These are phyloP conservation scores for Corbicula japonica DNA, from an alignment of 2,888 invertebrate species.

Conservation along the genomic window DNA sequence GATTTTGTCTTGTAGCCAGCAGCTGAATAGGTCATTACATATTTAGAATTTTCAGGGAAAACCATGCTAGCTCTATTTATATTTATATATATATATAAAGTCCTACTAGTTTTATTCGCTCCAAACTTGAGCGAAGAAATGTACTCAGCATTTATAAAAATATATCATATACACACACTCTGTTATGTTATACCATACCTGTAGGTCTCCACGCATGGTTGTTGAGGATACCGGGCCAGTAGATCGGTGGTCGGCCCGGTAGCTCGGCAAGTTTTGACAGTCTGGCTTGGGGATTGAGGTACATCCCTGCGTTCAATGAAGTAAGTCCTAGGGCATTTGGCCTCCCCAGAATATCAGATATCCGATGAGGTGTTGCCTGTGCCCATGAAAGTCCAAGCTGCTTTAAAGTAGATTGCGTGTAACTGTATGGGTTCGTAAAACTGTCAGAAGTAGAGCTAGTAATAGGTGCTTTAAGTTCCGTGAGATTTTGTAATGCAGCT, in stretches of 20 bases:
- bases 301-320: slow-evolving; percentile 87
- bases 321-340: slow-evolving; percentile 87
- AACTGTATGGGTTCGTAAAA: slow-evolving; percentile 64
- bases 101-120: too few relatives aligned
- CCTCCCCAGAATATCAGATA: slow-evolving; percentile 96
- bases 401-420: slow-evolving; percentile 73
- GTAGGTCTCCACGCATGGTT: slow-evolving; percentile 89
- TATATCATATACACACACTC: too few relatives aligned
- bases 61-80: too few relatives aligned
- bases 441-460: slow-evolving; percentile 68
- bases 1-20: too few relatives aligned
- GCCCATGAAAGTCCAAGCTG: slow-evolving; percentile 71
- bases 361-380: slow-evolving; percentile 94
- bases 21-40: too few relatives aligned
- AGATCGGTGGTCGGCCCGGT: slow-evolving; percentile 89
- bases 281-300: slow-evolving; percentile 87
- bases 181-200: slow-evolving; percentile 58
- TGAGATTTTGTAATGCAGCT: slow-evolving; percentile 96
- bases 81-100: too few relatives aligned
- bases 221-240: slow-evolving; percentile 98
- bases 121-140: too few relatives aligned
- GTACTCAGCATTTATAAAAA: not conserved
- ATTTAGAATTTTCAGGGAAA: too few relatives aligned
- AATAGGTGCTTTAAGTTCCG: slow-evolving; percentile 91
- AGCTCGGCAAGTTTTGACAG: slow-evolving; percentile 86